Percentiles rank a stretch among this genome's conserved stretches.
Evolutionary conservation across 2,113 vertebrate genomes (phyloP).

Genomic region (Xiphophorus hellerii): DNA sequence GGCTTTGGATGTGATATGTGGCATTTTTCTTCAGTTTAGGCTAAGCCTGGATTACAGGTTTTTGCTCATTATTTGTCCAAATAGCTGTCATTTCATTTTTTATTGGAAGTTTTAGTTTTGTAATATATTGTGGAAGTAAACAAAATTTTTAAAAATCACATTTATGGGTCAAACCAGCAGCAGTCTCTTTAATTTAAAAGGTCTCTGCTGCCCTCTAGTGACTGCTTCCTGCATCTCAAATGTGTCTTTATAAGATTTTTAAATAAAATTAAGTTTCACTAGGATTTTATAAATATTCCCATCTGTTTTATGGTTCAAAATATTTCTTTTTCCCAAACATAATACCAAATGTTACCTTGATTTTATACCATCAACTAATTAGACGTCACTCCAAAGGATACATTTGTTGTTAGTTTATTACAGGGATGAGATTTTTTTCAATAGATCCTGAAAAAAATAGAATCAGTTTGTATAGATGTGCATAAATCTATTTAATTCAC

Average conservation of each 20-base stretch:
- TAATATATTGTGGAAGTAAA: background rate
- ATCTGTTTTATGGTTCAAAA: background rate
- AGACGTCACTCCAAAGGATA: background rate
- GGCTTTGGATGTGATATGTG: background rate
- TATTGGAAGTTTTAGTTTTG: background rate
- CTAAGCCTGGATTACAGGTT: background rate
- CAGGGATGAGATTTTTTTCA: background rate
- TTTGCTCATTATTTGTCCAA: background rate
- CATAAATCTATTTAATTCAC: background rate
- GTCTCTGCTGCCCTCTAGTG: slow-evolving; percentile 71
- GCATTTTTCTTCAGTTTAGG: background rate
- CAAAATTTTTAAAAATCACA: background rate
- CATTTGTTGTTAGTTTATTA: background rate
- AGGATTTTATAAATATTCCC: background rate
- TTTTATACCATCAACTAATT: background rate
- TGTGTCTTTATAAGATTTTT: background rate
- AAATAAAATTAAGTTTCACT: too few species aligned
- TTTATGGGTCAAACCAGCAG: background rate
- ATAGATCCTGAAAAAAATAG: background rate
- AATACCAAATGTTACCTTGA: background rate
- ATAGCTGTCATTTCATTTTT: background rate
- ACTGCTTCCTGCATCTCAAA: background rate
- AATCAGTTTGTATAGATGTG: background rate
- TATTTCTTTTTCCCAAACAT: background rate
- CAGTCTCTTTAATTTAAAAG: background rate